Evolutionary conservation across 1,140 invertebrate genomes (phyloP), one percentile per base, ranked within the genome.

Genomic region (Pseudomyrmex sp.): DNA sequence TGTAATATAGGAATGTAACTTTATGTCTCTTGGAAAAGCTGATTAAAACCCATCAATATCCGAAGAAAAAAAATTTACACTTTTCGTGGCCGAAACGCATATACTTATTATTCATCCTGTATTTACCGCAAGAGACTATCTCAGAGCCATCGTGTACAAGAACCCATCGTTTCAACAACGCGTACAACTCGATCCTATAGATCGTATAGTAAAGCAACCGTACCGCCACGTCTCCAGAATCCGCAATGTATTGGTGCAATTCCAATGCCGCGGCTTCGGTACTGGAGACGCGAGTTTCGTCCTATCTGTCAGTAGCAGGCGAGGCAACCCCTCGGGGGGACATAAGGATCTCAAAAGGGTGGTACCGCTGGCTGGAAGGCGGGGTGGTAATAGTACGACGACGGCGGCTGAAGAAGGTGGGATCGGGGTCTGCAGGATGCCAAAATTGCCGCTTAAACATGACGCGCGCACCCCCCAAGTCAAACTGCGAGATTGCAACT

Each of bases 401-500:
- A 18, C 46, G 63, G 10, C 18, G 77, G 76, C 46, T 58, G 82
- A 69, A 80, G 66, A 54, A 58, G 48, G 52, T 59, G 66, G 62
- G 20, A 26, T 5, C 15, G 35, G 10, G 69, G 35, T 76, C 66
- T 50, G 82, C 68, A 73, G 86, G 75, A 73, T 83, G 84, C 80
- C 68, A 84, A 88, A 90, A 90, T 90, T 84, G 88, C 84, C 85
- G 86, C 82, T 86, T 85, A 89, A 89, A 85, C 89, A 90, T 87
- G 89, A 89, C 87, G 85, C 83, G 79, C 73, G 87, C 89, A 87
- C 80, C 84, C 73, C 73, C 73, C 75, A 69, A 90, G 89, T 89
- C 87, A 80, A 89, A 89, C 85, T 85, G 70, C 69, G 75, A 89
- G 85, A 85, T 87, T 87, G 82, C 76, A 68, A 74, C 74, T 72